Evolutionary conservation across 2,888 invertebrate species (phyloP).

Genomic region (Xestia ashworthii): DNA sequence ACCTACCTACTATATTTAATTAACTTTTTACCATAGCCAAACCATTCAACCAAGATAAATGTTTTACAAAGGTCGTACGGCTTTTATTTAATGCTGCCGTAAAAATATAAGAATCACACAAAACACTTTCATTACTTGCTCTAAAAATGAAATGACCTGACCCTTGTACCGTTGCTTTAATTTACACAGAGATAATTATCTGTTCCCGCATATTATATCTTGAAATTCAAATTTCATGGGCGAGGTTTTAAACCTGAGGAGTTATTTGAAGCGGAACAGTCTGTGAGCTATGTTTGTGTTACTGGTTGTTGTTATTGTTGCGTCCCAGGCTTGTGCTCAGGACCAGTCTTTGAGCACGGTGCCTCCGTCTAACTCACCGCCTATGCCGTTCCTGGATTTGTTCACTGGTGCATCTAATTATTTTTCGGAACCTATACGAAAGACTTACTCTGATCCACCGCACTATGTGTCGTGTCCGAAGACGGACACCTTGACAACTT

Average conservation of each 20-base stretch:
- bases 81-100: slow-evolving; percentile 44
- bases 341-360: slow-evolving; percentile 81
- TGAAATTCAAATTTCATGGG: slow-evolving; percentile 86
- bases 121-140: slow-evolving; percentile 72
- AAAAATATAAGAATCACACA: slow-evolving; percentile 59
- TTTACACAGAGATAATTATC: slow-evolving; percentile 79
- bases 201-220: slow-evolving; percentile 80
- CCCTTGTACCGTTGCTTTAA: slow-evolving; percentile 79
- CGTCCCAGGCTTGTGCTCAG: slow-evolving; percentile 75
- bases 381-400: slow-evolving; percentile 83
- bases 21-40: background rate
- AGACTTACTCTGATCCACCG: slow-evolving; percentile 80
- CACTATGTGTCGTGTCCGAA: slow-evolving; percentile 82
- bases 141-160: slow-evolving; percentile 75
- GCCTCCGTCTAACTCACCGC: slow-evolving; percentile 73
- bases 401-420: slow-evolving; percentile 83
- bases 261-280: slow-evolving; percentile 84
- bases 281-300: slow-evolving; percentile 83
- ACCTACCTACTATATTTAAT: background rate
- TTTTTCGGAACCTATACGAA: slow-evolving; percentile 82
- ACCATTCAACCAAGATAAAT: slow-evolving; percentile 6
- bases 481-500: slow-evolving; percentile 81
- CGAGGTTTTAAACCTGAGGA: slow-evolving; percentile 85
- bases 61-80: slow-evolving; percentile 12
- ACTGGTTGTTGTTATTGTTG: slow-evolving; percentile 80